Percentiles rank a stretch among this genome's conserved stretches.
Evolutionary conservation across 2,888 invertebrate species (phyloP).

Genomic region (Ophion costatus): DNA sequence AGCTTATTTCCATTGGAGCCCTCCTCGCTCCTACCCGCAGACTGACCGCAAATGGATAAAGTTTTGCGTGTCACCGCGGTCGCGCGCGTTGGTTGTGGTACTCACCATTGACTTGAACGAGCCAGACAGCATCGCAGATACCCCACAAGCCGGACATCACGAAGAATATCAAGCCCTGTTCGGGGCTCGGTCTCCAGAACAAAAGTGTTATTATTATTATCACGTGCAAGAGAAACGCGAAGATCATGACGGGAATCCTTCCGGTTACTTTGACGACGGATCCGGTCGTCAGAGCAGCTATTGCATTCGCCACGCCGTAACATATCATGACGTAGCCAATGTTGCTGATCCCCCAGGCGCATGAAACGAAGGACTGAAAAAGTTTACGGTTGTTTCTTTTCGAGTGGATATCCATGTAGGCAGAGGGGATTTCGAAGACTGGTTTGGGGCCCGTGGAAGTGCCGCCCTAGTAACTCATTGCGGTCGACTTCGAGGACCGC

Average conservation of each 20-base stretch:
- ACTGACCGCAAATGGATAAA: conserved; percentile 24
- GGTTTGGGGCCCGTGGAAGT: too few species aligned
- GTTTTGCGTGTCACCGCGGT: conserved; percentile 16
- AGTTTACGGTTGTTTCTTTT: conserved; percentile 20
- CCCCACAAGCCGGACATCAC: conserved; percentile 94
- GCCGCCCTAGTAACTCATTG: too few species aligned
- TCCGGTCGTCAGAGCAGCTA: conserved; percentile 93
- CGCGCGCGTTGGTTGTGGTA: conserved; percentile 44
- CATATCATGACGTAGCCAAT: conserved; percentile 98
- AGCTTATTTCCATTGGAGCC: conserved; percentile 4
- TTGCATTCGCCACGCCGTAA: conserved; percentile 94
- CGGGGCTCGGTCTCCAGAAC: conserved; percentile 89
- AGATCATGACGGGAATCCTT: conserved; percentile 90
- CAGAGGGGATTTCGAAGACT: neutral
- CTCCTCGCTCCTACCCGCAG: neutral
- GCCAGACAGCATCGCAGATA: conserved; percentile 94
- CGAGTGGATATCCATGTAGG: neutral
- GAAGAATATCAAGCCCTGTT: conserved; percentile 90
- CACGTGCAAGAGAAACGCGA: conserved; percentile 89
- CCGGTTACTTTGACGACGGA: conserved; percentile 92
- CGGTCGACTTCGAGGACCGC: too few species aligned
- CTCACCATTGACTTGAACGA: conserved; percentile 96
- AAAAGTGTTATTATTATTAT: conserved; percentile 88
- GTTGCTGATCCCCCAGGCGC: conserved; percentile 94
- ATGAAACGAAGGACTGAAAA: conserved; percentile 91